phyloP scores from a whole-genome alignment of 2,797 vertebrate genomes.

The Thripadectes ignobilis region DNA sequence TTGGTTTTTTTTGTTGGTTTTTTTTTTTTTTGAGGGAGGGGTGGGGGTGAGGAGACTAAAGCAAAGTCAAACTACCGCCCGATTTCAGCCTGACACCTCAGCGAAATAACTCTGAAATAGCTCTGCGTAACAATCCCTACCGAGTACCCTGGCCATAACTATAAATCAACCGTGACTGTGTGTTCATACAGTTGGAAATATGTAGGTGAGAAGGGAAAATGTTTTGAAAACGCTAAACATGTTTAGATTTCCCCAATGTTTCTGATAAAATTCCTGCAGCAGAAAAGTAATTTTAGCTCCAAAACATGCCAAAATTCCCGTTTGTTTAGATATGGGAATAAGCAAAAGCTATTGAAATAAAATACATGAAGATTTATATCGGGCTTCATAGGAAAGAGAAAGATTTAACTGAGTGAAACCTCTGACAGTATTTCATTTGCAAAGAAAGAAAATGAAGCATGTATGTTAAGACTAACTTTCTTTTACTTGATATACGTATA shows the following conservation, averaged over 20 bases:
- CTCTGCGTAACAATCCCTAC: constrained; percentile 57
- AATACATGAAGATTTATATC: background rate
- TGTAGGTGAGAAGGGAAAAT: constrained; percentile 53
- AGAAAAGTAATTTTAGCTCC: background rate
- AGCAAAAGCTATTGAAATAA: background rate
- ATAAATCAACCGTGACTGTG: constrained; percentile 50
- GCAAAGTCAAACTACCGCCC: constrained; percentile 37
- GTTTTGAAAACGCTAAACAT: constrained; percentile 58
- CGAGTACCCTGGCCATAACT: constrained; percentile 34
- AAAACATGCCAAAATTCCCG: background rate
- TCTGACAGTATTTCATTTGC: background rate
- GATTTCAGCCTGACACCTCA: constrained; percentile 65
- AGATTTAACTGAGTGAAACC: background rate
- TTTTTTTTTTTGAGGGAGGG: background rate
- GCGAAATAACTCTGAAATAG: constrained; percentile 58
- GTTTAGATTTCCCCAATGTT: constrained; percentile 35
- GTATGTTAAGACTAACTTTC: background rate
- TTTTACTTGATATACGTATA: background rate
- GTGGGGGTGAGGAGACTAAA: constrained; percentile 43
- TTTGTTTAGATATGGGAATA: background rate
- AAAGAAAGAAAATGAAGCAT: background rate
- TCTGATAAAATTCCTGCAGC: constrained; percentile 59
- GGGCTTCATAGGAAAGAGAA: background rate
- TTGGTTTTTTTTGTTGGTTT: no score
- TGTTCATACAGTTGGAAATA: constrained; percentile 36